Base-by-base conservation (phyloP, 2,113 vertebrate genomes). In the Myiozetetes cayanensis region DNA sequence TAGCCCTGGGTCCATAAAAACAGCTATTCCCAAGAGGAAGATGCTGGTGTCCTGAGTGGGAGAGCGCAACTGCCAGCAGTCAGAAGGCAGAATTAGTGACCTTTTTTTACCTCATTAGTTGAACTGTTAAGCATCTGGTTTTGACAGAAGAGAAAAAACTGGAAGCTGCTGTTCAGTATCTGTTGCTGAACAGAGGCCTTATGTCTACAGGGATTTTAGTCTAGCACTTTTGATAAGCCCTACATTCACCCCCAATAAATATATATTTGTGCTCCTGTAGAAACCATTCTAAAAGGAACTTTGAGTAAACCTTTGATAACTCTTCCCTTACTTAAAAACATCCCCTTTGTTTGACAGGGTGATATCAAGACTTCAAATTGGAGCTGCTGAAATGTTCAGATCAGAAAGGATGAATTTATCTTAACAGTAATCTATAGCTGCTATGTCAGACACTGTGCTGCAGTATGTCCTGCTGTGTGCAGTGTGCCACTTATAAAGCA, bases 231-330 rank as follows among this genome's bases (percentile, higher is more conserved):
- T 93, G 90, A 92, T 71, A 61, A 95, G 73, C n/a, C 49, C 65
- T 92, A 33, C 85, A 75, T 84, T 95, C 85, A 93, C 44, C 61
- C n/a, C 28, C 66, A 72, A 37, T 89, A 93, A 96, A 90, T 65
- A 78, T 2, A 37, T 82, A 28, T 78, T 49, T 87, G 43, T 77
- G 15, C n/a, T 75, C 27, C 65, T 94, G 47, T 35, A 95, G 85
- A 89, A 93, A 65, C 33, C 53, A 50, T 86, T 86, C 56, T 62
- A 65, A 93, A 90, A 94, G 49, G 61, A 96, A 96, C 65, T 94
- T 90, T 71, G 79, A 86, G 87, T 84, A 85, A 94, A 83, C 66
- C 82, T 90, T 89, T 97, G 76, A 89, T 95, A 96, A 96, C 79
- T 94, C 76, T 90, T 92, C 24, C 55, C 56, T 90, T 94, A 58